phyloP scores from a whole-genome alignment of 2,113 vertebrate species.

The Lanius ludovicianus region DNA sequence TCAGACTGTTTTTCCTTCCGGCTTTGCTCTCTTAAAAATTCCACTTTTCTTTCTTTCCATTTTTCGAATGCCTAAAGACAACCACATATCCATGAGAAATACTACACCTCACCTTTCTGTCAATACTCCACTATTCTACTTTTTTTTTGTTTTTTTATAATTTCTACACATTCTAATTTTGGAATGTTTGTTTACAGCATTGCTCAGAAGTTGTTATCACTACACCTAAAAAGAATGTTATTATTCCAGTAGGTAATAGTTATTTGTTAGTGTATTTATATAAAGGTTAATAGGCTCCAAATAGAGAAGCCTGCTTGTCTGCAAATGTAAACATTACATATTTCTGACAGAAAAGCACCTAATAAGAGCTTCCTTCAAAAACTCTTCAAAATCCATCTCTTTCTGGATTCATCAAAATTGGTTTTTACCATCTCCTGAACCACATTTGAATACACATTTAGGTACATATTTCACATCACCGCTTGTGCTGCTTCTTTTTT shows the following conservation, averaged over 20 bases:
- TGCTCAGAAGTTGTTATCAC: background rate
- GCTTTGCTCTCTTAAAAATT: slow-evolving; percentile 77
- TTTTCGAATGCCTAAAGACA: slow-evolving; percentile 87
- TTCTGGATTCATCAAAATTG: background rate
- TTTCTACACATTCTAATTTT: background rate
- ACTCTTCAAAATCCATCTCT: background rate
- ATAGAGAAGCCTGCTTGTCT: background rate
- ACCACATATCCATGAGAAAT: background rate
- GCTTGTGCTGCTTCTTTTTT: slow-evolving; percentile 79
- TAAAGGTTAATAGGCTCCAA: background rate
- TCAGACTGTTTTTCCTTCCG: slow-evolving; percentile 79
- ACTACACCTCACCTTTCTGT: background rate
- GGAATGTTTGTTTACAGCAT: background rate
- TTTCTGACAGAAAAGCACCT: background rate
- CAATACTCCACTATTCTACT: background rate
- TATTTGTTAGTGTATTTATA: background rate
- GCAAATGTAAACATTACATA: background rate
- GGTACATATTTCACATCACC: slow-evolving; percentile 53
- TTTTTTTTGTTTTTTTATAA: background rate
- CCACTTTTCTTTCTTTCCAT: slow-evolving; percentile 86
- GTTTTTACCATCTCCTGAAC: background rate
- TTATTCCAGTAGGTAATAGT: background rate
- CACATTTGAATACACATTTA: background rate
- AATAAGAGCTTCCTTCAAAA: background rate
- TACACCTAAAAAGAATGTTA: background rate